Conservation (phyloP, 2,113 vertebrate genomes). For the Lepidothrix coronata region DNA sequence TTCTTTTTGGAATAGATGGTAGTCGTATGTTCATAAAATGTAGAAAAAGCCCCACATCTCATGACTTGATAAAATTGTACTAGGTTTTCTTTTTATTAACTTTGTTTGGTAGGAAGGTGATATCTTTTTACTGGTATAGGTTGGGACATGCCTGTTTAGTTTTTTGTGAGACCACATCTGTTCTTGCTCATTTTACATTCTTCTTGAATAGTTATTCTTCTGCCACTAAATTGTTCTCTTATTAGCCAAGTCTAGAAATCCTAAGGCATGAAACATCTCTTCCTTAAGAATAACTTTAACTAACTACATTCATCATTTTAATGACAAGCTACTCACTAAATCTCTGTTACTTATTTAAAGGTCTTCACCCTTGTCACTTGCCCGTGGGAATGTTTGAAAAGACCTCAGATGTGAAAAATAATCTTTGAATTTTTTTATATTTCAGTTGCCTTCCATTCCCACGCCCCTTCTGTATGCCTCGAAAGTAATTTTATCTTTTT, state of each 20-base stretch:
- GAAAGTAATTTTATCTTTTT: conserved; percentile 11
- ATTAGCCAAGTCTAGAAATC: neutral
- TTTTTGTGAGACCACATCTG: neutral
- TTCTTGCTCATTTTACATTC: neutral
- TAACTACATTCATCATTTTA: conserved; percentile 29
- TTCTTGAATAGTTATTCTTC: conserved; percentile 28
- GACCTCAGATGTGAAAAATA: neutral
- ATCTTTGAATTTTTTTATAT: neutral
- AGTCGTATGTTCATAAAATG: neutral
- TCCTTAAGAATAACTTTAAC: conserved; percentile 42
- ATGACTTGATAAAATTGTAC: neutral
- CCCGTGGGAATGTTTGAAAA: neutral
- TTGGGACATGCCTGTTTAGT: neutral
- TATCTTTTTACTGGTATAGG: neutral
- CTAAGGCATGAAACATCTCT: neutral
- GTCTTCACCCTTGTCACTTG: conserved; percentile 3
- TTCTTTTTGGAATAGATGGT: neutral
- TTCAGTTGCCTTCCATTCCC: neutral
- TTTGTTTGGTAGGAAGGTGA: neutral
- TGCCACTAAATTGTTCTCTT: neutral
- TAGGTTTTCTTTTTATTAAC: neutral
- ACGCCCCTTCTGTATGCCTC: neutral
- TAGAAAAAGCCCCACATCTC: neutral
- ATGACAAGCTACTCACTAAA: neutral
- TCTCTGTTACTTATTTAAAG: conserved; percentile 39